Percentiles rank a stretch among this genome's conserved stretches.
phyloP scores from a whole-genome alignment of 2,888 invertebrate species.

The Spatulosminthurus flaviceps region DNA sequence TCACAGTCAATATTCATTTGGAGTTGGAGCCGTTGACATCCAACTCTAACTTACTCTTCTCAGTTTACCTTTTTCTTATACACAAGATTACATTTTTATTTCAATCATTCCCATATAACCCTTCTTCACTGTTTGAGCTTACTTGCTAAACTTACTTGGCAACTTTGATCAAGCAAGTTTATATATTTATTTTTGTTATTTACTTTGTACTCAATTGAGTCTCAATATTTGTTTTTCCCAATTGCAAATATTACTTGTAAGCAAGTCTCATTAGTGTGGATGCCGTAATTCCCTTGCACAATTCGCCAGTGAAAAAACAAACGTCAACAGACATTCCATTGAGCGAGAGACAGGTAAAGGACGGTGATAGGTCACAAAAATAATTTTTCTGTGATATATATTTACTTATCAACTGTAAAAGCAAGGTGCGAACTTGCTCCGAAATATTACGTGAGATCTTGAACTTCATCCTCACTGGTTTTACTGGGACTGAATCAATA shows the following conservation, averaged over 20 bases:
- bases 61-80: background rate
- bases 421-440: background rate
- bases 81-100: background rate
- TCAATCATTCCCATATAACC: background rate
- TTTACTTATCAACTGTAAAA: background rate
- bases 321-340: background rate
- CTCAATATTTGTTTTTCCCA: background rate
- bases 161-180: slow-evolving; percentile 1
- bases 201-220: slow-evolving; percentile 10
- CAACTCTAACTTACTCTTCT: slow-evolving; percentile 27
- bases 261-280: background rate
- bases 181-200: too few species aligned
- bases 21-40: slow-evolving; percentile 37
- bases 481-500: too few species aligned
- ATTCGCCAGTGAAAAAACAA: background rate
- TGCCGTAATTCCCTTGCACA: slow-evolving; percentile 2
- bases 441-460: background rate
- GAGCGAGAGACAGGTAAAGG: background rate
- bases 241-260: background rate
- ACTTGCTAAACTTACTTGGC: background rate
- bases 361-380: background rate
- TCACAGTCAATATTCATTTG: slow-evolving; percentile 43
- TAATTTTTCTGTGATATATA: background rate
- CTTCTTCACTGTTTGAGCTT: background rate
- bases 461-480: background rate